Base-by-base conservation (phyloP, 2,113 vertebrate genomes). In the Talpa occidentalis region DNA sequence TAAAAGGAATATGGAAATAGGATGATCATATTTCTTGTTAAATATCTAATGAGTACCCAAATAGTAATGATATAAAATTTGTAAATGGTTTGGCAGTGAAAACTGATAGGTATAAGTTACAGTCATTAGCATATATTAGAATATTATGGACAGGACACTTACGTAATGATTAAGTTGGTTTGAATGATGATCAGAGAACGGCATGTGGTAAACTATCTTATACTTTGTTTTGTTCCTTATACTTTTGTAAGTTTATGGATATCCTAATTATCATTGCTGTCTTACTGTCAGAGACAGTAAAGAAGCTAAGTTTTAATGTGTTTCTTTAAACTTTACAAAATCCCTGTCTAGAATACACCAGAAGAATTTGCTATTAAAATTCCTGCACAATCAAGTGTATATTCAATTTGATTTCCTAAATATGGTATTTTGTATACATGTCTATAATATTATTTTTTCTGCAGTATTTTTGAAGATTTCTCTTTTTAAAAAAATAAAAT, bases 261-360 rank as follows among this genome's bases (percentile, higher is more conserved):
- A 80, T 64, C 70, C 10, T 10, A 73, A 12, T 11, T 73, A 6
- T 67, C 5, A 67, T 80, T 84, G 67, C 42, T 67, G 9, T 88
- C 93, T 59, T 69, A 26, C 47, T 24, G 28, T 72, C 28, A 77
- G 72, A 66, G 16, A 40, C 40, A 81, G 3, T 76, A 35, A 77
- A 90, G 90, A 7, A 64, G 35, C 2, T 82, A 24, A 17, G 12
- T 60, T 90, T 90, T 90, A 90, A 54, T 44, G 35, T 6, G 10
- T 62, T 83, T 82, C 12, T 85, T 77, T 6, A 91, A 69, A 95
- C 52, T 82, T 86, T 83, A 78, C 67, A 88, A 84, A 79, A 49
- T 64, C 6, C 87, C 12, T 88, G 6, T 70, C n/a, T 82, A 54
- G n/a, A 92, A 77, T 16, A 93, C 7, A 81, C 8, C 60, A 74